Percentiles rank a stretch among this genome's conserved stretches.
Evolutionary conservation across 2,113 vertebrate species (phyloP).

Genomic region (Brachyistius frenatus): DNA sequence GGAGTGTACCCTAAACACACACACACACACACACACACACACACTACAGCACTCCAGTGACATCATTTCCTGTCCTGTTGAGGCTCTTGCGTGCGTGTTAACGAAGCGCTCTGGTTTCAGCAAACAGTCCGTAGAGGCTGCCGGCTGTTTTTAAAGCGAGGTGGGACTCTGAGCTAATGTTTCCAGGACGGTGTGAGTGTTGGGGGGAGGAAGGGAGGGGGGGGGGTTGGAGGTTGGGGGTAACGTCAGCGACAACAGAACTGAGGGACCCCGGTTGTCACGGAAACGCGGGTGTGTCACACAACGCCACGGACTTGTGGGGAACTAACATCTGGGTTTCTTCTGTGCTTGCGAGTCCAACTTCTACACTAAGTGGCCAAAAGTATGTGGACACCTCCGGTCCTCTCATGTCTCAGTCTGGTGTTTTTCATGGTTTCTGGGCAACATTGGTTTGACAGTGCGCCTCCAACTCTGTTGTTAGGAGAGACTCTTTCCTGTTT

Average conservation of each 20-base stretch:
- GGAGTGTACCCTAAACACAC: not conserved
- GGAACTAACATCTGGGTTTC: too few species aligned
- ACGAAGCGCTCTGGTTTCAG: constrained; percentile 35
- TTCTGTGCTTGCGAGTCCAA: too few species aligned
- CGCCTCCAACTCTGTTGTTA: too few species aligned
- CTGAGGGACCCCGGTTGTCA: constrained; percentile 24
- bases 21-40: too few species aligned
- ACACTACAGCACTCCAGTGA: constrained; percentile 6
- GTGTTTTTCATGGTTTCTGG: too few species aligned
- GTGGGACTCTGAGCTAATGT: constrained; percentile 67
- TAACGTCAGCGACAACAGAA: constrained; percentile 41
- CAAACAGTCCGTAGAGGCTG: constrained; percentile 36
- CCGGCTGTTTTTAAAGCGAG: constrained; percentile 33
- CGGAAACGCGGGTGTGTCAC: constrained; percentile 29
- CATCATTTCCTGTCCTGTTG: constrained; percentile 61
- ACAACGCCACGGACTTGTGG: constrained; percentile 1
- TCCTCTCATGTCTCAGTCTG: too few species aligned
- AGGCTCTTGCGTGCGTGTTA: constrained; percentile 17
- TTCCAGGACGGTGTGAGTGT: constrained; percentile 60
- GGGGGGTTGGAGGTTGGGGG: constrained; percentile 59
- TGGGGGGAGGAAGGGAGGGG: constrained; percentile 64
- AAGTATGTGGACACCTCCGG: too few species aligned
- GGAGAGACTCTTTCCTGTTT: too few species aligned
- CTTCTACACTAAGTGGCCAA: too few species aligned
- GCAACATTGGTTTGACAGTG: too few species aligned